Evolutionary conservation across 2,113 vertebrate species (phyloP).

Genomic region (Delphinapterus leucas): DNA sequence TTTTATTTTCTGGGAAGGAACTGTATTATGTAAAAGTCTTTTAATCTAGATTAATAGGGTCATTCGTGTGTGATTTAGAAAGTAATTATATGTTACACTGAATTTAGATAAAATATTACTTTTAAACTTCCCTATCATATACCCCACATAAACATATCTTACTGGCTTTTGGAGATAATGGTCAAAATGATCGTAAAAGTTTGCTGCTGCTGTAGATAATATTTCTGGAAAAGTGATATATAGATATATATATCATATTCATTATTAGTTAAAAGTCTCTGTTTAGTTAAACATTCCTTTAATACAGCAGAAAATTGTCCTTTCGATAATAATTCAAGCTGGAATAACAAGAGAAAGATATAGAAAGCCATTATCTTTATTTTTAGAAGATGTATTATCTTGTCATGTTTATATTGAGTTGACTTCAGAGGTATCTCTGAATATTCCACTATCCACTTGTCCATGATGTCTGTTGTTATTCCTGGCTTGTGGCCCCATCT

Average conservation of each 20-base stretch:
- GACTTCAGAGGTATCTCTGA: background rate
- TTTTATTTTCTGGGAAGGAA: slow-evolving; percentile 66
- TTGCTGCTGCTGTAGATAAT: background rate
- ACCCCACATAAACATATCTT: slow-evolving; percentile 58
- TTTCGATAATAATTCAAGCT: background rate
- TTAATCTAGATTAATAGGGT: slow-evolving; percentile 73
- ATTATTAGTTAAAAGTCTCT: background rate
- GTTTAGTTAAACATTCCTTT: background rate
- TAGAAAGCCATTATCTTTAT: background rate
- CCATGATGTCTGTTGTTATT: background rate
- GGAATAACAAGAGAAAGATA: background rate
- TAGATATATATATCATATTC: background rate
- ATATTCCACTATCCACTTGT: background rate
- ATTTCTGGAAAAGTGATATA: background rate
- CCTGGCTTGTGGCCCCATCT: background rate
- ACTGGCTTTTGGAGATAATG: slow-evolving; percentile 30
- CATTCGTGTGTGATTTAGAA: slow-evolving; percentile 66
- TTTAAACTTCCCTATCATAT: background rate
- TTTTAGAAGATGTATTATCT: background rate
- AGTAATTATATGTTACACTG: slow-evolving; percentile 63
- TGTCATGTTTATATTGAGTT: background rate
- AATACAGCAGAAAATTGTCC: background rate
- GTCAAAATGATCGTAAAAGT: background rate
- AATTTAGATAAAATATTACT: slow-evolving; percentile 69
- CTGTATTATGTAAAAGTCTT: slow-evolving; percentile 67